Percentiles rank a stretch among this genome's conserved stretches.
These are phyloP conservation scores for Peribatodes rhomboidaria DNA, from an alignment of 2,888 invertebrate species.

Conservation along the genomic window DNA sequence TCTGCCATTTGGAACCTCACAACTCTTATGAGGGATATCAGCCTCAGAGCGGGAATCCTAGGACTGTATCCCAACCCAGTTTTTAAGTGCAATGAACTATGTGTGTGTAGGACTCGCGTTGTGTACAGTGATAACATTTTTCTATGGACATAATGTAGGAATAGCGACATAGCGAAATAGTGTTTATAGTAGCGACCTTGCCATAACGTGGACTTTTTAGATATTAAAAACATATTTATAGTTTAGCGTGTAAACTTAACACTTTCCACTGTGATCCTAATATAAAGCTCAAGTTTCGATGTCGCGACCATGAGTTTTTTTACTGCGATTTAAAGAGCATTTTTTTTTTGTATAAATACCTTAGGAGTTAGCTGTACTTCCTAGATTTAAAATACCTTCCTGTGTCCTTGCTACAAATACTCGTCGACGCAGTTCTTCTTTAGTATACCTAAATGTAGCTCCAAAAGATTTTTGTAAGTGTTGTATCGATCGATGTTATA, in stretches of 20 bases:
- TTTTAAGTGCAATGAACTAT: constrained; percentile 67
- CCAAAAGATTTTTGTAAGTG: not conserved
- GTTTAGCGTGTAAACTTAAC: constrained; percentile 77
- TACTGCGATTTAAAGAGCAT: constrained; percentile 54
- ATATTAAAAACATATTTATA: constrained; percentile 70
- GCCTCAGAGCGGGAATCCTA: constrained; percentile 77
- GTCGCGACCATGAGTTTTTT: constrained; percentile 70
- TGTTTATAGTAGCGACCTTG: constrained; percentile 82
- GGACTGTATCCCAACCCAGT: constrained; percentile 84
- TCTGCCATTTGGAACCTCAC: constrained; percentile 94
- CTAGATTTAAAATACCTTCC: constrained; percentile 54
- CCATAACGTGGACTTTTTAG: constrained; percentile 82
- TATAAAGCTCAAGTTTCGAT: constrained; percentile 82
- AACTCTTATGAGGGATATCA: constrained; percentile 83
- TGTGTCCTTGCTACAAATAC: constrained; percentile 77
- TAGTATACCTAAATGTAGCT: constrained; percentile 39
- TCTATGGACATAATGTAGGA: constrained; percentile 77
- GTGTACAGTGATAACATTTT: constrained; percentile 81
- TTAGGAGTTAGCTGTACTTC: constrained; percentile 60
- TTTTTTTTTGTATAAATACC: constrained; percentile 48
- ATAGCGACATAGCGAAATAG: constrained; percentile 71
- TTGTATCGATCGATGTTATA: constrained; percentile 2
- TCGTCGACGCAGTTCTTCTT: constrained; percentile 67
- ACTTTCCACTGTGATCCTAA: constrained; percentile 87
- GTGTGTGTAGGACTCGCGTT: constrained; percentile 43